Evolutionary conservation across 1,140 invertebrate genomes (phyloP).

Genomic region (Drosophila insularis): DNA sequence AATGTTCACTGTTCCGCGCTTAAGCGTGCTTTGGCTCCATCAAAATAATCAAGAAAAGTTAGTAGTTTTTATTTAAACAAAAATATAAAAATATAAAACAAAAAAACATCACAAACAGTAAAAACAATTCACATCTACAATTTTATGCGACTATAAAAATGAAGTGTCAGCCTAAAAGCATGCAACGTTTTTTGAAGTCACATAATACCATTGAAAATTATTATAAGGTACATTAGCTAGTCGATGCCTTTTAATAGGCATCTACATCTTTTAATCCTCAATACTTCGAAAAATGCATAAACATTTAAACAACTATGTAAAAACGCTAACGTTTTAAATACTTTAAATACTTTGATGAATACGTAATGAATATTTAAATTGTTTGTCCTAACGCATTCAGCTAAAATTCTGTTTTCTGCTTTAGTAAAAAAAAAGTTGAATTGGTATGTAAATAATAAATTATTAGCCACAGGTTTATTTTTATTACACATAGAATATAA

Average conservation of each 20-base stretch:
- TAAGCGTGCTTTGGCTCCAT: constrained; percentile 55
- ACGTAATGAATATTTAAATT: neutral
- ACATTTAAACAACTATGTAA: neutral
- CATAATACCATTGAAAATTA: neutral
- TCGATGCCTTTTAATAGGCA: neutral
- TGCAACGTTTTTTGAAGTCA: constrained; percentile 31
- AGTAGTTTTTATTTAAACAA: constrained; percentile 36
- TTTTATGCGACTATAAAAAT: constrained; percentile 72
- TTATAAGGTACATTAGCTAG: constrained; percentile 23
- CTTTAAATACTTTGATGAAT: neutral
- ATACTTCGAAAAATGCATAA: too few relatives aligned
- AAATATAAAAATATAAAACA: constrained; percentile 50
- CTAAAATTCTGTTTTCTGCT: neutral
- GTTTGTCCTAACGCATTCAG: neutral
- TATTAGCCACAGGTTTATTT: neutral
- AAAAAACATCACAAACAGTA: constrained; percentile 14
- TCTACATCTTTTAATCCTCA: too few relatives aligned
- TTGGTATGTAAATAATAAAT: neutral
- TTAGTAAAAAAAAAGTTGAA: neutral
- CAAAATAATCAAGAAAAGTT: constrained; percentile 79
- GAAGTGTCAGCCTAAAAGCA: constrained; percentile 64
- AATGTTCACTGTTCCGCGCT: constrained; percentile 67
- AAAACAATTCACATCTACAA: constrained; percentile 67
- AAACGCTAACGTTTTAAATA: neutral
- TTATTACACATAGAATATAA: too few relatives aligned